These are phyloP conservation scores for Crocodylus rhombifer DNA, from an alignment of 2,797 vertebrate species.

Conservation along the genomic window DNA sequence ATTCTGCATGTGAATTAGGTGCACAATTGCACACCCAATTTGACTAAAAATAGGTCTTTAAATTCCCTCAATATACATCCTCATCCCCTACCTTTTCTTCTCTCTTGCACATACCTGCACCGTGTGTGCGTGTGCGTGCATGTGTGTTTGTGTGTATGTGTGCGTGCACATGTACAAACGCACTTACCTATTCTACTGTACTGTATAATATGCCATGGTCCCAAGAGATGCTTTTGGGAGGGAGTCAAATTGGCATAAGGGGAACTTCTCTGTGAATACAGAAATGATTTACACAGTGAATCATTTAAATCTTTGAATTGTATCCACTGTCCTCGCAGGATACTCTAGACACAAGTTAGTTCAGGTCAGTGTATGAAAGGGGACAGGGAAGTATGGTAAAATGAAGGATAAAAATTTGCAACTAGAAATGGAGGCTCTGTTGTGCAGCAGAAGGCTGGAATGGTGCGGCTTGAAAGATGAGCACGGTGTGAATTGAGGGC, in stretches of 20 bases:
- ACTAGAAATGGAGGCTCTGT: slow-evolving; percentile 62
- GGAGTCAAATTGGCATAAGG: rapidly evolving
- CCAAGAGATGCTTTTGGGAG: not conserved
- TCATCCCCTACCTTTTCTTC: not conserved
- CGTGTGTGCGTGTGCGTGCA: rapidly evolving
- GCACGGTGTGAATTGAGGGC: slow-evolving; percentile 77
- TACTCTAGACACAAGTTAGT: slow-evolving; percentile 68
- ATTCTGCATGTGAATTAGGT: not conserved
- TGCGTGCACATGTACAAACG: not conserved
- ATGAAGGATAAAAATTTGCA: slow-evolving; percentile 70
- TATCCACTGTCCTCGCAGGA: slow-evolving; percentile 45
- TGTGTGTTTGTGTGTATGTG: not conserved
- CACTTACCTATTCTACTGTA: not conserved
- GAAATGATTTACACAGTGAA: slow-evolving; percentile 51
- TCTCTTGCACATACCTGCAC: not conserved
- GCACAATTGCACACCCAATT: not conserved
- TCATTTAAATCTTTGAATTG: slow-evolving; percentile 38
- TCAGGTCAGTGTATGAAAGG: slow-evolving; percentile 50
- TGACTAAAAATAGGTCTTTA: not conserved
- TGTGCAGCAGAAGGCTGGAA: slow-evolving; percentile 67
- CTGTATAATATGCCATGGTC: rapidly evolving
- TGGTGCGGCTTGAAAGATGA: slow-evolving; percentile 73
- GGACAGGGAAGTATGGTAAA: slow-evolving; percentile 71
- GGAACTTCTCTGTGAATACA: slow-evolving; percentile 37
- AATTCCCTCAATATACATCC: not conserved